phyloP scores from a whole-genome alignment of 2,888 invertebrate species.

The Phyllotreta striolata region DNA sequence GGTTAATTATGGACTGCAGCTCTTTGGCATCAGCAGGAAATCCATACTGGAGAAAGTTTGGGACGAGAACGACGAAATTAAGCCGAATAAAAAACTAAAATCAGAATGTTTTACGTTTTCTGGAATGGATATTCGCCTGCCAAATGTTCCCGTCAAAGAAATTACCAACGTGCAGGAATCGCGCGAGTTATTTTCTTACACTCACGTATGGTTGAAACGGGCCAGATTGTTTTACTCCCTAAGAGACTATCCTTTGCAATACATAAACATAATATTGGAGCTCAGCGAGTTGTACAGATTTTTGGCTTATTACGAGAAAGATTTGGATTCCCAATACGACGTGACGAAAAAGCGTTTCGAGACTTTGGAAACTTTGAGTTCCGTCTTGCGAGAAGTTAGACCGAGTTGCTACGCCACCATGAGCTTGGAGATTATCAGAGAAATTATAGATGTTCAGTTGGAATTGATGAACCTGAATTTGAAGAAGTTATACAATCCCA shows the following conservation, averaged over 20 bases:
- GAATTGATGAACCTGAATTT: conserved; percentile 71
- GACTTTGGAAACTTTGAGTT: conserved; percentile 66
- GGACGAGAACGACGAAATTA: conserved; percentile 36
- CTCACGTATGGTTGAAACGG: conserved; percentile 69
- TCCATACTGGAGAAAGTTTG: conserved; percentile 52
- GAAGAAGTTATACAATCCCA: conserved; percentile 62
- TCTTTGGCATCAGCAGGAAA: conserved; percentile 67
- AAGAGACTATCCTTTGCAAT: conserved; percentile 67
- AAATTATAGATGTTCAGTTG: conserved; percentile 69
- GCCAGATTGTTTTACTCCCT: conserved; percentile 68
- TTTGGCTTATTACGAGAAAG: conserved; percentile 76
- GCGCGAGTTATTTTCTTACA: conserved; percentile 65
- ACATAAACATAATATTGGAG: conserved; percentile 68
- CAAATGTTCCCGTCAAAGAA: conserved; percentile 48
- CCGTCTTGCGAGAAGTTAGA: conserved; percentile 66
- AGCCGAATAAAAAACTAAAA: conserved; percentile 8
- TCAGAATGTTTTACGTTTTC: conserved; percentile 40
- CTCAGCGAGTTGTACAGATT: conserved; percentile 72
- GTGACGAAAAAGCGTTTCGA: conserved; percentile 69
- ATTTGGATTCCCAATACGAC: conserved; percentile 68
- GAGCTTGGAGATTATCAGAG: conserved; percentile 61
- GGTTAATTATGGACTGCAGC: conserved; percentile 65
- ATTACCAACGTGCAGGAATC: conserved; percentile 63
- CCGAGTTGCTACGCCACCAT: conserved; percentile 64
- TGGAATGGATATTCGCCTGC: conserved; percentile 46